Percentiles rank a stretch among this genome's conserved stretches.
Conservation (phyloP, 2,888 invertebrate genomes). For the Drosophila rellima region DNA sequence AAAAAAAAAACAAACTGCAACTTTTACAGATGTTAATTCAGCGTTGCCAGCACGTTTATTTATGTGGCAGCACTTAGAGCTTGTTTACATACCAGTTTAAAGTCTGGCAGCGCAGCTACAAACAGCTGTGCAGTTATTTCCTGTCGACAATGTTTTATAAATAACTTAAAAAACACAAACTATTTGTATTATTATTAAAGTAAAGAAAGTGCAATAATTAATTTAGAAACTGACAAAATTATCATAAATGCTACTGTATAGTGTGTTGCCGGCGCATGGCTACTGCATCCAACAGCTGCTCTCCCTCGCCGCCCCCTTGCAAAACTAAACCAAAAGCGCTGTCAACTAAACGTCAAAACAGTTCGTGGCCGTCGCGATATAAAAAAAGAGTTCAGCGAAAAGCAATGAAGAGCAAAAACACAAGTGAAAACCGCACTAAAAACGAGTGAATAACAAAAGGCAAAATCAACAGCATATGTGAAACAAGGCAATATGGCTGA, state of each 20-base stretch:
- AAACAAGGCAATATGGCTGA: slow-evolving; percentile 67
- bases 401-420: slow-evolving; percentile 59
- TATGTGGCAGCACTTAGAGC: slow-evolving; percentile 17
- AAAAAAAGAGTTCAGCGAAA: slow-evolving; percentile 44
- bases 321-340: slow-evolving; percentile 20
- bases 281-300: slow-evolving; percentile 22
- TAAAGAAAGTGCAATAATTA: background rate
- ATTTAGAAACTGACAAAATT: too few relatives aligned
- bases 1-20: slow-evolving; percentile 41
- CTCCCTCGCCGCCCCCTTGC: background rate
- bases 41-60: slow-evolving; percentile 35
- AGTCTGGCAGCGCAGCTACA: slow-evolving; percentile 25
- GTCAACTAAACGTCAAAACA: slow-evolving; percentile 78
- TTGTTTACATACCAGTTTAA: slow-evolving; percentile 45
- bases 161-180: background rate
- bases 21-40: slow-evolving; percentile 45
- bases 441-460: slow-evolving; percentile 24
- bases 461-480: slow-evolving; percentile 51
- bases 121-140: slow-evolving; percentile 38
- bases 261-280: slow-evolving; percentile 4
- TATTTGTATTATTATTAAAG: background rate
- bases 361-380: slow-evolving; percentile 56
- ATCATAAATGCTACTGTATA: background rate
- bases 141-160: background rate
- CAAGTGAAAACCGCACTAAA: slow-evolving; percentile 25